phyloP scores from a whole-genome alignment of 2,888 invertebrate species.

The Stratiomys singularior region DNA sequence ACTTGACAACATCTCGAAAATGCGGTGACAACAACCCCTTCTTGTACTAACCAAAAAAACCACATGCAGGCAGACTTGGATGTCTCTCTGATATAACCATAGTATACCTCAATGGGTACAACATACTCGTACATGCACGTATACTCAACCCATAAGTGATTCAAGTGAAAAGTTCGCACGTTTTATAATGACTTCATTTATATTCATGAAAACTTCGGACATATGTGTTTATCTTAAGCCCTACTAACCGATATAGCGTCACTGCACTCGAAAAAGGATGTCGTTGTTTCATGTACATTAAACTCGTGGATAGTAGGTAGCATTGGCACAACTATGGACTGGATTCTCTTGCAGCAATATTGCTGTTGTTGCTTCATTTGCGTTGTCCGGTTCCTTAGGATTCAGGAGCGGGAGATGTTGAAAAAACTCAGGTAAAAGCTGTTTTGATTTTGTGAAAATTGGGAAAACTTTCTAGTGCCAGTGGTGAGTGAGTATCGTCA shows the following conservation, averaged over 20 bases:
- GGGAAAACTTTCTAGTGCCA: not conserved
- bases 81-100: too few species aligned
- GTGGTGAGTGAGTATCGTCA: too few species aligned
- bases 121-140: not conserved
- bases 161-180: conserved; percentile 49
- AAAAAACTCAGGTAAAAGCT: not conserved
- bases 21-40: too few species aligned
- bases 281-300: conserved; percentile 6
- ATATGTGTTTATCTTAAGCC: conserved; percentile 51
- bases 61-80: too few species aligned
- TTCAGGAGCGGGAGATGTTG: not conserved
- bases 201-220: conserved; percentile 52
- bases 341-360: conserved; percentile 10
- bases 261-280: conserved; percentile 18
- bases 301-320: conserved; percentile 31
- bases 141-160: not conserved
- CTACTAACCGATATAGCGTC: conserved; percentile 50
- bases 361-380: not conserved
- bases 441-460: not conserved
- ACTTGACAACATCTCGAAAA: too few species aligned
- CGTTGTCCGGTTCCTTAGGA: not conserved
- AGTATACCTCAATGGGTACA: not conserved
- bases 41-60: too few species aligned
- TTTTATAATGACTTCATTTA: conserved; percentile 52
- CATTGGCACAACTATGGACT: conserved; percentile 17